Base-by-base conservation (phyloP, 1,140 invertebrate genomes). In the Nebria ingens region DNA sequence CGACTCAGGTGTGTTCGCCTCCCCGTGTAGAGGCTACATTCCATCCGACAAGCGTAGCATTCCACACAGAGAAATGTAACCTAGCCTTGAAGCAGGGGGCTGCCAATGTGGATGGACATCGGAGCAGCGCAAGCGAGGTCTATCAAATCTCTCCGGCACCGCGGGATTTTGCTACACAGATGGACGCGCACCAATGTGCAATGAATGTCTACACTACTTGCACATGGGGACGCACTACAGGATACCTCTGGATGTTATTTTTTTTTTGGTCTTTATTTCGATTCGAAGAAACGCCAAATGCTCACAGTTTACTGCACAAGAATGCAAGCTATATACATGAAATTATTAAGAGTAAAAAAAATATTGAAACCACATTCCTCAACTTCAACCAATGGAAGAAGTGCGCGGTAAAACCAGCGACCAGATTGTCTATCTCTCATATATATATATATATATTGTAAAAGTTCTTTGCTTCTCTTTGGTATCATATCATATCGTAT, bases 1-100 rank as follows among this genome's bases (percentile, higher is more conserved):
- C 61, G 52, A 65, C 65, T 67, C 67, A 68, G 67, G 67, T 68
- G 67, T 68, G 67, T 68, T 66, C 62, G 59, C 60, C n/a, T 65
- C 62, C 65, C 67, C 56, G 61, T 55, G 53, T 58, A 50, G 64
- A 68, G 67, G 65, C 62, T 68, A 68, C 65, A 67, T 68, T 68
- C 67, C 67, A 55, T 51, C 57, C 56, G 56, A 60, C 62, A 59
- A 55, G 59, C 63, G 60, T 53, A 57, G 63, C 65, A 68, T 68
- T 68, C 66, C 65, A 55, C 52, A 57, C 55, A 62, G 62, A 64
- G 66, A 68, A 68, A 68, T 64, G 64, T 57, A 55, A 63, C 55
- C 55, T 68, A 68, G 64, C 60, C 66, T 66, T 34, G 6, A 34
- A 34, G n/a, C 25, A 34, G n/a, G 25, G 25, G n/a, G 25, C 25